Evolutionary conservation across 2,797 vertebrate genomes (phyloP).

Genomic region (Okamejei kenojei): DNA sequence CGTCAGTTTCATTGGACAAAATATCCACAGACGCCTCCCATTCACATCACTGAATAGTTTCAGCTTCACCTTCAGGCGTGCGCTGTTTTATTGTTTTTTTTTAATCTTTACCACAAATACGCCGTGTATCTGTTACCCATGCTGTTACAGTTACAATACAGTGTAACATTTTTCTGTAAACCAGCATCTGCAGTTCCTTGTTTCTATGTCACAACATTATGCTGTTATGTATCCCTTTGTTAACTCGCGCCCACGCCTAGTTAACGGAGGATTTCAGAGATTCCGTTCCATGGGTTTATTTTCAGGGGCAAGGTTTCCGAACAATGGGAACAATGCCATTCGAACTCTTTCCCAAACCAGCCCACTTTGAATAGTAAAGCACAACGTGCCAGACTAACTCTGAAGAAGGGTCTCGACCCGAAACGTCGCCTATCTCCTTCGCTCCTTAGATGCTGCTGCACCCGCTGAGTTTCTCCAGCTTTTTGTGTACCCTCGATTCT

Average conservation of each 20-base stretch:
- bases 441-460: too few species aligned
- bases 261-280: not conserved
- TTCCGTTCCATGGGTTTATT: not conserved
- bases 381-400: too few species aligned
- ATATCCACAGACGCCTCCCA: not conserved
- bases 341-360: too few species aligned
- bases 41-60: not conserved
- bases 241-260: not conserved
- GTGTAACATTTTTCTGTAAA: too few species aligned
- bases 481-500: too few species aligned
- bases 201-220: too few species aligned
- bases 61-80: not conserved
- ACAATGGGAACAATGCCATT: too few species aligned
- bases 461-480: too few species aligned
- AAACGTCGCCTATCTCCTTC: too few species aligned
- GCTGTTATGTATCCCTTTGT: not conserved
- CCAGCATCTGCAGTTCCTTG: too few species aligned
- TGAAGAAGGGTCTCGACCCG: too few species aligned
- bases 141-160: not conserved
- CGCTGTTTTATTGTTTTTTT: not conserved
- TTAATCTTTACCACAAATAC: not conserved
- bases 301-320: not conserved
- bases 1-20: not conserved
- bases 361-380: too few species aligned
- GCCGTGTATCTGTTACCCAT: not conserved